Evolutionary conservation across 1,140 invertebrate species (phyloP), one percentile per base, ranked within the genome.

Genomic region (Anagrus nilaparvatae): DNA sequence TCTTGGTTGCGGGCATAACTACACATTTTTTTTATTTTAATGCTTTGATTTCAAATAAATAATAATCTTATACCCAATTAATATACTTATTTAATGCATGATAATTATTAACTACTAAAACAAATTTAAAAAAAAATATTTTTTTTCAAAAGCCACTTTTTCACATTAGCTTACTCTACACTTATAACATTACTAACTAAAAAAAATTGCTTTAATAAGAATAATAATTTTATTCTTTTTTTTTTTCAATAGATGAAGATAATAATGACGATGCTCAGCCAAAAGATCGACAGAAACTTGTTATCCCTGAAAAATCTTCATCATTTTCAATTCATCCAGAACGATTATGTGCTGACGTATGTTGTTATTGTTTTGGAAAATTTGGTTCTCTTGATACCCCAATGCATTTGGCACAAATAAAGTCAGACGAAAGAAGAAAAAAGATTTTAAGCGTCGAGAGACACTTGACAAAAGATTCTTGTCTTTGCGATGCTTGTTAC

Each of bases 281-380:
- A 9, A 68, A 67, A 40, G 63, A 66, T 48, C 74, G 75, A 32
- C 69, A 75, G 28, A 78, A 78, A 45, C 73, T 87, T 43, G 79
- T 87, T 9, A 87, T 89, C 49, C 84, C 84, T 12, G 84, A 88
- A 61, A 87, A 87, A 64, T 83, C 82, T 12, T 85, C 83, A 3
- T 86, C 83, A 0, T 88, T 87, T 59, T 83, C 81, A 43, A 86
- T 88, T 49, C 84, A 87, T 67, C 84, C 84, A 1, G 83, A 75
- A 2, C 61, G 84, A 9, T 56, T 84, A 3, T 89, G 84, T 57
- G 77, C 79, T 49, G 84, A 87, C 58, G 81, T 86, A 47, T 89
- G 85, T 57, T 83, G 79, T 49, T 87, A 87, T 54, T 89, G 85
- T 54, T 82, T 82, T 49, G 83, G 83, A 7, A 87, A 87, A 60